Evolutionary conservation across 2,113 vertebrate genomes (phyloP).

Genomic region (Arenaria interpres): DNA sequence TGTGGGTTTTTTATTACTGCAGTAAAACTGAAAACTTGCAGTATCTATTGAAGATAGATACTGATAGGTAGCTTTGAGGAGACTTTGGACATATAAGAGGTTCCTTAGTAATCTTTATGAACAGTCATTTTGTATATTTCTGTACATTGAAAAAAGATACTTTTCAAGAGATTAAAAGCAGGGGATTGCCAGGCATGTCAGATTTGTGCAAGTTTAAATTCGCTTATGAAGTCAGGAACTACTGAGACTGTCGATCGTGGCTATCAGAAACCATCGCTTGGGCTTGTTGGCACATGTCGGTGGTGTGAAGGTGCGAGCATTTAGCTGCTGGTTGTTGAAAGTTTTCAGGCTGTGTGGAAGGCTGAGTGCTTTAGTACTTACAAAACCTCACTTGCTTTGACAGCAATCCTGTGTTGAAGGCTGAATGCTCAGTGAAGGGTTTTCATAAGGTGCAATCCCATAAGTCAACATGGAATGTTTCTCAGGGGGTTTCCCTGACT

Average conservation of each 20-base stretch:
- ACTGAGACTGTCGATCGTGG: background rate
- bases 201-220: background rate
- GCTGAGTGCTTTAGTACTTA: background rate
- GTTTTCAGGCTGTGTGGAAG: background rate
- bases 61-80: background rate
- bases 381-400: background rate
- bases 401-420: background rate
- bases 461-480: background rate
- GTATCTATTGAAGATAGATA: background rate
- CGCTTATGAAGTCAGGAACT: background rate
- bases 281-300: fast-evolving
- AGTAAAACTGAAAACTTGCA: background rate
- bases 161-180: background rate
- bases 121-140: background rate
- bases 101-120: background rate
- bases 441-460: fast-evolving
- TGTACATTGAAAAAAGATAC: background rate
- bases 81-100: background rate
- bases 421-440: background rate
- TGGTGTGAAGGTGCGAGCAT: background rate
- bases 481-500: background rate
- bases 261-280: background rate
- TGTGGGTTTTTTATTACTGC: background rate
- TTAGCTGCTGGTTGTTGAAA: background rate
- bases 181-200: background rate